Evolutionary conservation across 2,888 invertebrate genomes (phyloP), one percentile per base, ranked within the genome.

Genomic region (Oligia strigilis): DNA sequence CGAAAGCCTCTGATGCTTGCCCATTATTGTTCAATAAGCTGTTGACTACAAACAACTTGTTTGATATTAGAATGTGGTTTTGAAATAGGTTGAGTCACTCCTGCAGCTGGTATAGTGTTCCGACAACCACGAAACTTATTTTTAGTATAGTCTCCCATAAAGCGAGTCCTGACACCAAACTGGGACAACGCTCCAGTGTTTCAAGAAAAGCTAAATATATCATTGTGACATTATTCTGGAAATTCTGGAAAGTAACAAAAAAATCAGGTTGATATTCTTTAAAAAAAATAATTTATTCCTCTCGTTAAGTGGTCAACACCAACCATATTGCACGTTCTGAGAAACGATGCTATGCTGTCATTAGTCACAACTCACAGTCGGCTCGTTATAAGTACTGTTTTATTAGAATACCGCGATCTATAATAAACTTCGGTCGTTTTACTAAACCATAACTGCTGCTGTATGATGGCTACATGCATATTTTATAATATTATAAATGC

Each of bases 241-340:
- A 81, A 75, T 88, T 86, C 88, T 83, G 88, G 64, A 83, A 88
- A 88, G 72, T 75, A 66, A 82, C 78, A 84, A 82, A 86, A 81
- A 84, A 77, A 79, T 65, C 72, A 46, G 75, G 84, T 77, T 72
- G 78, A 69, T 71, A 78, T 74, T 58, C 74, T 76, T 74, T 76
- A 77, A 79, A 81, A 76, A 84, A 84, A 80, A 83, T 75, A 62
- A 86, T 84, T 85, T 89, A 86, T 88, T 80, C 29, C 73, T 69
- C 79, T 82, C 85, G 75, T 85, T 86, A 88, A 66, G 84, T 87
- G 86, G 75, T 84, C 80, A 84, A 78, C 85, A 72, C 79, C 81
- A 69, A 82, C 75, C 82, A 82, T 81, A 82, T 70, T 78, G 71
- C 78, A 83, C 43, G 72, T 90, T 89, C 86, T 75, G 46, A 85